Conservation (phyloP, 2,797 vertebrate genomes). For the Rhynchonycteris naso region DNA sequence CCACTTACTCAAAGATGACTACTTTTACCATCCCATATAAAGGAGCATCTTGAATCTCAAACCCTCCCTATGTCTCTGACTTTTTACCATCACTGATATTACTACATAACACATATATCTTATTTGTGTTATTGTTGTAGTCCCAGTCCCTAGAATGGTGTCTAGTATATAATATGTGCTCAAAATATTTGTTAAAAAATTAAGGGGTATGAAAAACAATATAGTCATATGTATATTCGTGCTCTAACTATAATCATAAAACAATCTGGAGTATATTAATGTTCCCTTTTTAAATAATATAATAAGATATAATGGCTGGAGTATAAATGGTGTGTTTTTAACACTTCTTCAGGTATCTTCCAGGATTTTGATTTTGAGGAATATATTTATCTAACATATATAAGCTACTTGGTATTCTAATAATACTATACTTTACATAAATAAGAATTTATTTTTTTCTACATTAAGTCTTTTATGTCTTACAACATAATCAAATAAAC, state of each 20-base stretch:
- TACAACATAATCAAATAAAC: background rate
- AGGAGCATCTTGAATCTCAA: background rate
- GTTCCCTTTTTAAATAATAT: background rate
- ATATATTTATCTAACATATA: background rate
- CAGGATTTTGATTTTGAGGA: background rate
- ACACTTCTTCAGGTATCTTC: background rate
- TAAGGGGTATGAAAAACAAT: background rate
- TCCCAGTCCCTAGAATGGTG: background rate
- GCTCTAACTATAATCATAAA: background rate
- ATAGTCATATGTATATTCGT: background rate
- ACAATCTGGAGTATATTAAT: background rate
- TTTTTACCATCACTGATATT: background rate
- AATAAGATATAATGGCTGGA: background rate
- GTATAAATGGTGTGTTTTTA: background rate
- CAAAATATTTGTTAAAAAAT: background rate
- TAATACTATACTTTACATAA: background rate
- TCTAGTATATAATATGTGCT: background rate
- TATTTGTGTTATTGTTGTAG: background rate
- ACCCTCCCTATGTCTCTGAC: background rate
- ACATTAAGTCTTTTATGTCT: background rate
- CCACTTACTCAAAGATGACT: background rate
- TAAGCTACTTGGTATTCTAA: background rate
- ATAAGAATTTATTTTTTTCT: background rate
- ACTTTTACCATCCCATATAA: background rate
- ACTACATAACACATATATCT: background rate